Evolutionary conservation across 2,113 vertebrate genomes (phyloP).

Genomic region (Echinops telfairi): DNA sequence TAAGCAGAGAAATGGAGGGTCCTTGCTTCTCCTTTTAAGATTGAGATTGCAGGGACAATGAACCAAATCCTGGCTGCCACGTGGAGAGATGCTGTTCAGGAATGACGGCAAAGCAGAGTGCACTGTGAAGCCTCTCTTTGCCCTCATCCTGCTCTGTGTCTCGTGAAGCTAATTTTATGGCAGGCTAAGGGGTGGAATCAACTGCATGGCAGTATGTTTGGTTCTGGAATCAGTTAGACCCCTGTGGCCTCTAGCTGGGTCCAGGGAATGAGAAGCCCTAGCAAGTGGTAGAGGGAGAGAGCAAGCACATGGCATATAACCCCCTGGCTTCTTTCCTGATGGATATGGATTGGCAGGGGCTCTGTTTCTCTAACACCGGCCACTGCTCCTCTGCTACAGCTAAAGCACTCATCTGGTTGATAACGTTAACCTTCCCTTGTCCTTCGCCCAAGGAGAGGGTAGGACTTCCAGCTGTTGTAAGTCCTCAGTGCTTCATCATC

Average conservation of each 20-base stretch:
- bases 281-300: neutral
- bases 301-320: neutral
- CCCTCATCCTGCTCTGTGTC: neutral
- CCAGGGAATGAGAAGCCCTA: neutral
- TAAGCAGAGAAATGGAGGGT: neutral
- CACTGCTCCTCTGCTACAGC: neutral
- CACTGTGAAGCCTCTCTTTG: neutral
- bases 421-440: neutral
- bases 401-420: neutral
- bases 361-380: too few relatives aligned
- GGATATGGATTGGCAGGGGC: neutral
- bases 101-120: neutral
- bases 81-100: neutral
- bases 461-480: neutral
- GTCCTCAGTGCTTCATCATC: neutral
- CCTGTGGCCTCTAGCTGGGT: neutral
- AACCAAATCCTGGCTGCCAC: neutral
- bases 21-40: neutral
- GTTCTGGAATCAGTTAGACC: neutral
- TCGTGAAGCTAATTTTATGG: neutral
- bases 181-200: too few relatives aligned
- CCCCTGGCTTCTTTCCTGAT: neutral
- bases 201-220: too few relatives aligned
- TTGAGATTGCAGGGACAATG: neutral
- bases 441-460: neutral